Evolutionary conservation across 2,888 invertebrate genomes (phyloP).

Genomic region (Exephanes ischioxanthus): DNA sequence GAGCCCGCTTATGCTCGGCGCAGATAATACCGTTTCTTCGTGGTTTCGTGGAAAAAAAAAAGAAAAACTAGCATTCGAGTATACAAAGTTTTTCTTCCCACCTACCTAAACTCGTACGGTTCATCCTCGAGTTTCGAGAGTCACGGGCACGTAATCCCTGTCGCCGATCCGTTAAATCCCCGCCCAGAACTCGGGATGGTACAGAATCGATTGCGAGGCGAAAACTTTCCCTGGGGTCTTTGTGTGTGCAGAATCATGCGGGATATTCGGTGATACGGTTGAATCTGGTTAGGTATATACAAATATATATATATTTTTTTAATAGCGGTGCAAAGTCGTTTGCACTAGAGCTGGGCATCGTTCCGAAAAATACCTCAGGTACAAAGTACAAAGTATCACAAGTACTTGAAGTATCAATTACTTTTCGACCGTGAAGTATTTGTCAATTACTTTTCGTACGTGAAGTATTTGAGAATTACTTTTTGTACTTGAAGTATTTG

Average conservation of each 20-base stretch:
- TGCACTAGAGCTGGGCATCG: not conserved
- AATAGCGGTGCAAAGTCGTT: not conserved
- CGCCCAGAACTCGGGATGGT: not conserved
- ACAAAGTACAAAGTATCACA: no score
- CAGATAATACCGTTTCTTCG: not conserved
- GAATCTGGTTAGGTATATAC: not conserved
- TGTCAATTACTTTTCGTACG: no score
- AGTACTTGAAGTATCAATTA: no score
- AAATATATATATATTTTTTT: not conserved
- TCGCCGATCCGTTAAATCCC: not conserved
- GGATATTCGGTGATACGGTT: not conserved
- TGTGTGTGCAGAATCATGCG: not conserved
- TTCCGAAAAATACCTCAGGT: no score
- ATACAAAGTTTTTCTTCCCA: not conserved
- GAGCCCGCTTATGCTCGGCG: not conserved
- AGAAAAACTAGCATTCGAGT: conserved; percentile 1
- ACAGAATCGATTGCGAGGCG: conserved; percentile 1
- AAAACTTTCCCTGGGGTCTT: not conserved
- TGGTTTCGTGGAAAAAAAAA: not conserved
- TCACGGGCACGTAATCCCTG: not conserved
- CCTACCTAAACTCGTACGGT: conserved; percentile 14
- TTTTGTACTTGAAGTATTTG: no score
- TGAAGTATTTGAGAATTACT: no score
- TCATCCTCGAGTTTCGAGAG: not conserved
- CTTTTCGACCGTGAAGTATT: no score